phyloP scores from a whole-genome alignment of 2,113 vertebrate species.

The Aptenodytes patagonicus region DNA sequence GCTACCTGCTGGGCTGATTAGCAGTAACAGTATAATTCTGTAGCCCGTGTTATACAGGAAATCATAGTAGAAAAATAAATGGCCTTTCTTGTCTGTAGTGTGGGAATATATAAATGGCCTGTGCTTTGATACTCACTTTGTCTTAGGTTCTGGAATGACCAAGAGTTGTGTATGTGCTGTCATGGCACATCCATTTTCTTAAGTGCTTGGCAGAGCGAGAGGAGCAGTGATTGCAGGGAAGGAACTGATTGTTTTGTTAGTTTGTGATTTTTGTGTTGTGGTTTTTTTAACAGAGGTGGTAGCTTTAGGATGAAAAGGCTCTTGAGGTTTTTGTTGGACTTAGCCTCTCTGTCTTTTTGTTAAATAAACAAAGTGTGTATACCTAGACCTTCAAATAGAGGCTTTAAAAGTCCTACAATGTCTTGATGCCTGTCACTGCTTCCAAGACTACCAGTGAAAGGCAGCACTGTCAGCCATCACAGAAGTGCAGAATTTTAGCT shows the following conservation, averaged over 20 bases:
- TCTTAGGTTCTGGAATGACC: background rate
- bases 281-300: background rate
- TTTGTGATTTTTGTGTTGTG: background rate
- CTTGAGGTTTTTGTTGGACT: background rate
- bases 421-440: background rate
- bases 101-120: background rate
- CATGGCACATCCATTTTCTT: background rate
- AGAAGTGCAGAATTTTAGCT: background rate
- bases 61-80: background rate
- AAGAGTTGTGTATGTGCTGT: background rate
- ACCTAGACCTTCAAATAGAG: background rate
- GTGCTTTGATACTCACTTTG: background rate
- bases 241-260: background rate
- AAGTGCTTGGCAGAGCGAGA: background rate
- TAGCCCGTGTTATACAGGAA: background rate
- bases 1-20: slow-evolving; percentile 33
- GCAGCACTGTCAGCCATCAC: background rate
- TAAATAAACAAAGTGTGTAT: background rate
- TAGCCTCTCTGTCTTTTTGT: background rate
- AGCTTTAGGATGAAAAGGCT: background rate
- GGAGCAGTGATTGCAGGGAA: background rate
- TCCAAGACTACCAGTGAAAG: background rate
- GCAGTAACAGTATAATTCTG: background rate
- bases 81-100: background rate
- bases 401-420: background rate